Evolutionary conservation across 1,140 invertebrate species (phyloP), one percentile per base, ranked within the genome.

Genomic region (Drosophila bocki): DNA sequence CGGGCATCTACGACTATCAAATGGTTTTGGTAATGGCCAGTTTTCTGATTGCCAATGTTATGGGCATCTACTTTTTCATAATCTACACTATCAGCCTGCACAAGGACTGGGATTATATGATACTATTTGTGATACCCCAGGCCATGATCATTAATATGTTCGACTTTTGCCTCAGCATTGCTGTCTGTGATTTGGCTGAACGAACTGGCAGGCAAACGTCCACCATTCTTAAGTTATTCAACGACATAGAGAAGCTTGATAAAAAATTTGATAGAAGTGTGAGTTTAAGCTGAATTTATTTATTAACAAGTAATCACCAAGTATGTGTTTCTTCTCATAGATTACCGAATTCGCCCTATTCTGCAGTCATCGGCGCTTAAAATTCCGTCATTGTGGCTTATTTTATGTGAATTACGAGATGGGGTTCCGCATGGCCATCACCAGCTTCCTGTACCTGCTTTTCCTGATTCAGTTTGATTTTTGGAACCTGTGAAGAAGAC

Each of bases 391-490:
- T 8, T 82, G 61, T 29, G 83, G 76, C 12, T 11, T 87, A 2
- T 83, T 87, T 26, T 37, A 72, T 50, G 45, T 87, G 0, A 64
- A 87, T 13, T 67, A 78, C 41, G 61, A 39, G 3, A 75, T 83
- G 76, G 84, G 84, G 3, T 87, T 87, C 45, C 79, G 57, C 1
- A 77, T 80, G 67, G n/a, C 65, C 15, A 61, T 87, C 2, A 69
- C 76, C 6, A 65, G 54, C 8, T 32, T 79, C 8, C 13, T 74
- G 11, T 87, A 87, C 37, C 61, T 83, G 15, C 17, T 87, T 3
- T 87, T 83, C 32, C 48, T 87, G 9, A 69, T 87, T 9, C 83
- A 87, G 32, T 87, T 82, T 48, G 83, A 86, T 63, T 86, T 61
- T 37, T 44, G 39, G 17, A 69, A 68, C 29, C 37, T 63, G 17